Evolutionary conservation across 2,888 invertebrate species (phyloP).

Genomic region (Drosophila flavopinicola): DNA sequence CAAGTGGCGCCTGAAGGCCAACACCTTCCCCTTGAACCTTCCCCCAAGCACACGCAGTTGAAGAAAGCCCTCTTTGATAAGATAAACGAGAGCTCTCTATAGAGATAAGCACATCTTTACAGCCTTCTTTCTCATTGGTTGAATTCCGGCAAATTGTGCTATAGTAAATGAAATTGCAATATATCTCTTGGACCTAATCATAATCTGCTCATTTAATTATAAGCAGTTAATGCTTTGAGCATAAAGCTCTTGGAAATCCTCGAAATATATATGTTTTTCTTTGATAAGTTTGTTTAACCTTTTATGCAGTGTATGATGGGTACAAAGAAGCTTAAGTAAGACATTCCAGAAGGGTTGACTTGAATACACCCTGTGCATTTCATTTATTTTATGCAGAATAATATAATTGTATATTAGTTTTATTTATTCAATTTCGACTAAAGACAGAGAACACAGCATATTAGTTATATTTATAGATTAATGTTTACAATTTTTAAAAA

Average conservation of each 20-base stretch:
- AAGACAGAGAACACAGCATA: no score
- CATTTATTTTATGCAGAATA: no score
- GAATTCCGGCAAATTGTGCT: neutral
- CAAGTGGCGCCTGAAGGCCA: conserved; percentile 10
- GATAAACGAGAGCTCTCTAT: conserved; percentile 20
- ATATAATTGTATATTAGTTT: no score
- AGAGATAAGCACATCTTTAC: conserved; percentile 19
- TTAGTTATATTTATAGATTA: no score
- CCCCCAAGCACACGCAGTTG: neutral
- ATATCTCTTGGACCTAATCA: neutral
- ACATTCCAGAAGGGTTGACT: no score
- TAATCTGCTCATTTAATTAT: no score
- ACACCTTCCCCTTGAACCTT: conserved; percentile 44
- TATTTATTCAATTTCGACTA: no score
- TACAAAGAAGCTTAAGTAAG: no score
- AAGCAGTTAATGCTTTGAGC: neutral
- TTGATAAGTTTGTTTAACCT: neutral
- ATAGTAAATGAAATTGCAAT: neutral
- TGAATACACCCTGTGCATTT: no score
- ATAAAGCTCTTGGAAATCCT: neutral
- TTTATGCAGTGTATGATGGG: neutral
- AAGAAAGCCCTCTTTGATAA: conserved; percentile 36
- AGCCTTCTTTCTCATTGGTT: neutral
- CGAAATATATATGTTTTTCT: neutral
- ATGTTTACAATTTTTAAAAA: no score